phyloP scores from a whole-genome alignment of 2,797 vertebrate species.

The Triplophysa yarkandensis region DNA sequence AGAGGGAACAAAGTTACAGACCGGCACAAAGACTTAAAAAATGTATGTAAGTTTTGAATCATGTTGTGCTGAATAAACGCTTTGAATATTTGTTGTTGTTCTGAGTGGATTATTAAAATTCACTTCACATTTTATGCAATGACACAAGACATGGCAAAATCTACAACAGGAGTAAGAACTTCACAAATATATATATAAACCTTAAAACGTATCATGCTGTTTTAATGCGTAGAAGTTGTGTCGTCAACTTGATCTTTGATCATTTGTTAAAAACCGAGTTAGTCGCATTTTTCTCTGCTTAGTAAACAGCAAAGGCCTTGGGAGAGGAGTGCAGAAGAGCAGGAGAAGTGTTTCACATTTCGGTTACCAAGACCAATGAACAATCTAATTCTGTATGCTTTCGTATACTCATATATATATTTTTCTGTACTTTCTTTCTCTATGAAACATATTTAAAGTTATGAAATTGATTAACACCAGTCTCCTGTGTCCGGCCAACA shows the following conservation, averaged over 20 bases:
- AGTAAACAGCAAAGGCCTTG: too few species aligned
- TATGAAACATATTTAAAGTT: background rate
- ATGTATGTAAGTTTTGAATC: slow-evolving; percentile 55
- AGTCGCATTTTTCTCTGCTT: too few species aligned
- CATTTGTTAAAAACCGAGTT: too few species aligned
- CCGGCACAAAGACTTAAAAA: slow-evolving; percentile 51
- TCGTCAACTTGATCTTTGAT: too few species aligned
- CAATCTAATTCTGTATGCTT: too few species aligned
- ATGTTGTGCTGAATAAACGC: background rate
- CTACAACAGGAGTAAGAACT: background rate
- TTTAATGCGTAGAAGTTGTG: too few species aligned
- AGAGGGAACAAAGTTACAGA: slow-evolving; percentile 69
- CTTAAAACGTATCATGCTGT: too few species aligned
- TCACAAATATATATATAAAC: background rate
- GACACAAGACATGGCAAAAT: background rate
- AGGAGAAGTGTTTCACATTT: too few species aligned
- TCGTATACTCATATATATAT: too few species aligned
- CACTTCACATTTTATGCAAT: slow-evolving; percentile 1
- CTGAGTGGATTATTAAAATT: background rate
- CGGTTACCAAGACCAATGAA: too few species aligned
- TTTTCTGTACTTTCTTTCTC: background rate
- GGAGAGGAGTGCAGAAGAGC: too few species aligned
- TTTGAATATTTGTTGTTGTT: slow-evolving; percentile 47
- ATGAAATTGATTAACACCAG: background rate
- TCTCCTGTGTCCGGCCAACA: background rate